Evolutionary conservation across 1,140 invertebrate genomes (phyloP), one percentile per base, ranked within the genome.

Genomic region (Aphaenogaster ashmeadi): DNA sequence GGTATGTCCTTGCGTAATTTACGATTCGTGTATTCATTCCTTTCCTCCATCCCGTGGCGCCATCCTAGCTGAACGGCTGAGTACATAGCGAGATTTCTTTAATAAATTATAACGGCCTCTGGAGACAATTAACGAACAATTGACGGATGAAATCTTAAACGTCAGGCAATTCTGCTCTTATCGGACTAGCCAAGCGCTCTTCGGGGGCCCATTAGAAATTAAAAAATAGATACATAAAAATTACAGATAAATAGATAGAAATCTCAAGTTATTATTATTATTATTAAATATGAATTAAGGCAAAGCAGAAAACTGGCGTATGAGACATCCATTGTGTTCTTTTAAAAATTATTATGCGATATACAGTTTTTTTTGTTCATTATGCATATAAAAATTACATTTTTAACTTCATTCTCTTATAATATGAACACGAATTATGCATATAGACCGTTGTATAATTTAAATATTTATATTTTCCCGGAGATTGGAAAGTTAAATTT

Each of bases 21-120:
- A 74, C 67, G 8, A 84, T 74, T 84, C 56, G 79, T 84, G n/a
- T 84, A 74, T 84, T 47, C 67, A 58, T 72, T 74, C 54, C 54
- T 21, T 86, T 78, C 36, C 50, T 78, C 47, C 36, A 77, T 72
- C 77, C 54, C 11, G 41, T 74, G 72, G 47, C 77, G 52, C 44
- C 21, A 56, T 67, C 33, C 58, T 36, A 67, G 50, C 72, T 64
- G 66, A 18, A 18, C 50, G 52, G 21, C 13, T 71, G 41, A 8
- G 27, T 36, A 21, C n/a, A 15, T 60, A 60, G 69, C 67, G 80
- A 75, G 69, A 41, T 80, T 74, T 84, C 44, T 54, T 54, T 74
- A n/a, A 83, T 58, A 74, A 83, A 60, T 83, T 36, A 47, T 27
- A 58, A 83, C 13, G 15, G n/a, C 66, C 64, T 47, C 36, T 11